Conservation (phyloP, 1,140 invertebrate species). For the Papilio machaon region DNA sequence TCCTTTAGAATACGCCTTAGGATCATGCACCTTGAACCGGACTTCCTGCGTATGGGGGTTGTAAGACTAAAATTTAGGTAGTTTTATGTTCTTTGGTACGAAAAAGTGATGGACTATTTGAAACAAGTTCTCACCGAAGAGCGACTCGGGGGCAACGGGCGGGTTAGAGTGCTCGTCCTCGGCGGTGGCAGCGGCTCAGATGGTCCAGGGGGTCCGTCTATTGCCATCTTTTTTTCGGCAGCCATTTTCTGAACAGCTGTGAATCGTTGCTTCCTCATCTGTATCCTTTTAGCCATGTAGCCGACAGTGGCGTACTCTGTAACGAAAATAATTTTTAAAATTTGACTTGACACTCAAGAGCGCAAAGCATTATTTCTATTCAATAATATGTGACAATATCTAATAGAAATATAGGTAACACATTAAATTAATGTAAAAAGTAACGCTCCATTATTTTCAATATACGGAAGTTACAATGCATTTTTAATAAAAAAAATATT, state of each 20-base stretch:
- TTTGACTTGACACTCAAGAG: background rate
- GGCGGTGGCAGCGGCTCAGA: constrained; percentile 90
- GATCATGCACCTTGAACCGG: constrained; percentile 95
- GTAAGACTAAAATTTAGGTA: constrained; percentile 55
- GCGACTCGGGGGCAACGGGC: constrained; percentile 71
- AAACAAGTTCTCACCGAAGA: constrained; percentile 58
- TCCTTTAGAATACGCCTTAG: constrained; percentile 94
- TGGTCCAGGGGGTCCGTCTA: constrained; percentile 86
- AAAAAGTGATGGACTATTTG: background rate
- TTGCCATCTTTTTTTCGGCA: constrained; percentile 92
- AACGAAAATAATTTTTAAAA: constrained; percentile 49
- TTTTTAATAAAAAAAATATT: background rate
- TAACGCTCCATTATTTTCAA: constrained; percentile 21
- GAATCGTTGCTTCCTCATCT: constrained; percentile 96
- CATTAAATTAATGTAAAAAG: constrained; percentile 9
- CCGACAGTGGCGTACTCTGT: constrained; percentile 97
- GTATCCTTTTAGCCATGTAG: constrained; percentile 97
- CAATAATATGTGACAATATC: background rate
- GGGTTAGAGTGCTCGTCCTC: constrained; percentile 65
- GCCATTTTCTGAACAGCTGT: constrained; percentile 94
- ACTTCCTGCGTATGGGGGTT: constrained; percentile 88
- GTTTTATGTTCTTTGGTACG: constrained; percentile 24
- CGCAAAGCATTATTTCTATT: constrained; percentile 41
- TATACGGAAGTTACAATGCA: background rate
- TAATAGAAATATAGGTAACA: background rate